A percentile compares a stretch with the other conserved stretches of the same genome.
phyloP scores from a whole-genome alignment of 2,113 vertebrate species.

The Stomatorhinus ivindoensis region DNA sequence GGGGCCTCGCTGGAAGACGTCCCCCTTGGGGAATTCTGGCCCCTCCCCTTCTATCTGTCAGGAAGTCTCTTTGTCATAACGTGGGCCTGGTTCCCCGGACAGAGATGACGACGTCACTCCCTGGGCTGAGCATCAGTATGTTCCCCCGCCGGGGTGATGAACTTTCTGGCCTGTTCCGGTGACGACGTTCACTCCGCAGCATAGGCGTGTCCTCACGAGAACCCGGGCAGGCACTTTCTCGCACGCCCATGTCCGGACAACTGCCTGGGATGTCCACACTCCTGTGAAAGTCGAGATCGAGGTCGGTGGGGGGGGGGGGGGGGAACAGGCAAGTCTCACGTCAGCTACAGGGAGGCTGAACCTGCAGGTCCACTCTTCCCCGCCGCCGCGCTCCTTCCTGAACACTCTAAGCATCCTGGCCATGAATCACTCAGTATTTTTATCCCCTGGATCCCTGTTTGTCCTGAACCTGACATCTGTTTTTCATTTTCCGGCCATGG shows the following conservation, averaged over 20 bases:
- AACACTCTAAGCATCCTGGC: slow-evolving; percentile 15
- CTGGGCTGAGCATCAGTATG: background rate
- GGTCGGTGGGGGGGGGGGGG: background rate
- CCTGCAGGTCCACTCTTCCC: background rate
- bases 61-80: background rate
- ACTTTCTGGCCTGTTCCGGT: background rate
- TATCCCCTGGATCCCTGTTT: slow-evolving; percentile 28
- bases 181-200: background rate
- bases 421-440: slow-evolving; percentile 33
- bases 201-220: background rate
- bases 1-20: background rate
- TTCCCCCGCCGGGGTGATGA: background rate
- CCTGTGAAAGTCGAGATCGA: background rate
- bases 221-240: background rate
- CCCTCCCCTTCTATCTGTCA: slow-evolving; percentile 24
- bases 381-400: background rate
- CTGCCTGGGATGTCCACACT: background rate
- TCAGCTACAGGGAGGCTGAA: background rate
- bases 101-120: background rate
- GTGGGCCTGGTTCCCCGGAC: background rate
- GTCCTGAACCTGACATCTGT: slow-evolving; percentile 36
- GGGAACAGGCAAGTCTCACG: background rate
- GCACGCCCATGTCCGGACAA: background rate
- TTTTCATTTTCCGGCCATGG: slow-evolving; percentile 32
- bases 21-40: background rate